Percentiles rank a stretch among this genome's conserved stretches.
Evolutionary conservation across 2,797 vertebrate genomes (phyloP).

Genomic region (Pampus argenteus): DNA sequence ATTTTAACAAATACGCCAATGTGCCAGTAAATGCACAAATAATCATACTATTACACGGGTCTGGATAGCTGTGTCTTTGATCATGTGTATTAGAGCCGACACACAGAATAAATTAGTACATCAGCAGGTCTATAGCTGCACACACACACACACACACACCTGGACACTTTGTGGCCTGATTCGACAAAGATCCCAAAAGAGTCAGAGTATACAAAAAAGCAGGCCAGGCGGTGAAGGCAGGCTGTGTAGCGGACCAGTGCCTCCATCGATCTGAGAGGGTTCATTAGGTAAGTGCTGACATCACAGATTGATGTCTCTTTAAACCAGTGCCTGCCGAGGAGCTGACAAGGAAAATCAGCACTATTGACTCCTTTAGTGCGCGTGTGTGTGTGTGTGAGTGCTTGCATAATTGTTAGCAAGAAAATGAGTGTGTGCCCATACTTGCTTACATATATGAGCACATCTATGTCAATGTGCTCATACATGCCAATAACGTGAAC

Average conservation of each 20-base stretch:
- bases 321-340: conserved; percentile 92
- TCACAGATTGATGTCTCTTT: conserved; percentile 99
- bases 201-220: conserved; percentile 74
- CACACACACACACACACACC: conserved; percentile 45
- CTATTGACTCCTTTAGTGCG: conserved; percentile 90
- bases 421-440: conserved; percentile 49
- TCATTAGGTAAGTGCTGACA: conserved; percentile 99
- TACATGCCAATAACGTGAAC: conserved; percentile 58
- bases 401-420: conserved; percentile 38
- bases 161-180: conserved; percentile 41
- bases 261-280: conserved; percentile 95
- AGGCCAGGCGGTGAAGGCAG: conserved; percentile 62
- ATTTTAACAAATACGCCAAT: neutral
- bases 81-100: conserved; percentile 7
- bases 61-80: conserved; percentile 23
- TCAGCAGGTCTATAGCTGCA: conserved; percentile 30
- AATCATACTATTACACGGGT: conserved; percentile 11
- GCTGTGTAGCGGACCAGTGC: conserved; percentile 85
- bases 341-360: conserved; percentile 94
- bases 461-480: conserved; percentile 49
- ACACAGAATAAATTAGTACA: conserved; percentile 20
- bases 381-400: conserved; percentile 48
- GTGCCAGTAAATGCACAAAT: conserved; percentile 6
- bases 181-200: conserved; percentile 61
- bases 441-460: conserved; percentile 46